Base-by-base conservation (phyloP, 2,888 invertebrate species). In the Malthinus flaveolus region DNA sequence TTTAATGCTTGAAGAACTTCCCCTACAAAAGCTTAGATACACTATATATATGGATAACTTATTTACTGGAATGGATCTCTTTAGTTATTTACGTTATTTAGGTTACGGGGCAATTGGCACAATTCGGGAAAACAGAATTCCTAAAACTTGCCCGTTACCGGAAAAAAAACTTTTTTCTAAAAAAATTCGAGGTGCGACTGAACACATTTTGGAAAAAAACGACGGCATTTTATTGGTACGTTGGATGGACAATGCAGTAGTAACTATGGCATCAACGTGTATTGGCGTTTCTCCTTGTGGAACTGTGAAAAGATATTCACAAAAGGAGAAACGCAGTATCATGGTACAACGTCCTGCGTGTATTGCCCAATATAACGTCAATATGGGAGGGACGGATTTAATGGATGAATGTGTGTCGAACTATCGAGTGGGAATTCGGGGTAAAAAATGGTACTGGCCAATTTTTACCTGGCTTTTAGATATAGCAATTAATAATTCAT, bases 401-500 rank as follows among this genome's bases (percentile, higher is more conserved):
- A 9, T 13, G 13, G 10, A 44, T 15, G 7, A 44, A 15, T 15
- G 6, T 13, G 44, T 44, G 23, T 10, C 23, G 44, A 5, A 9
- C 44, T 7, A 5, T 44, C n/a, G n/a, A n/a, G n/a, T n/a, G n/a
- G 6, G n/a, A n/a, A n/a, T n/a, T n/a, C n/a, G n/a, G n/a, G n/a
- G n/a, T n/a, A n/a, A n/a, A n/a, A n/a, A n/a, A n/a, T n/a, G n/a
- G n/a, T n/a, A n/a, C n/a, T n/a, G n/a, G n/a, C n/a, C n/a, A n/a
- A n/a, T n/a, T n/a, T 44, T 44, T 10, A 44, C 13, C 9, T 44
- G 44, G 44, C 11, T 44, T 7, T 9, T 44, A n/a, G 44, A 44
- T 44, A 23, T 13, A 7, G 5, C 7, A 44, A 13, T n/a, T n/a
- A n/a, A 44, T 15, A 44, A 8, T n/a, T 8, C 44, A 13, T 44